Evolutionary conservation across 64 coral and sea anemone genomes (phyloP), one percentile per base, ranked within the genome.

Genomic region (Porites lutea): DNA sequence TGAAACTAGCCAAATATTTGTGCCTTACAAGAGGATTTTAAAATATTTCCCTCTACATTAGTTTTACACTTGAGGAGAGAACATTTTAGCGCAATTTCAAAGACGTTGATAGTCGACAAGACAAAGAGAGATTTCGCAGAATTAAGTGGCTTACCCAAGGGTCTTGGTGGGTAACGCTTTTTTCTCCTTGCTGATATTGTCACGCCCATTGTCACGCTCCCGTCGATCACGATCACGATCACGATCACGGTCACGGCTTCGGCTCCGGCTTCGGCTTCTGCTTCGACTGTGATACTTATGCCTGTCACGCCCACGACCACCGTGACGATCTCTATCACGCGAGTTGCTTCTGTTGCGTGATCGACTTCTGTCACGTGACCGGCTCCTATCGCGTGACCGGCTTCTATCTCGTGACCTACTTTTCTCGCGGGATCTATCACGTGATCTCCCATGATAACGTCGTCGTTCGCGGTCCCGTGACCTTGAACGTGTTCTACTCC

Each of bases 391-490:
- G 2, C 80, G 80, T 92, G 90, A 92, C 43, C 89, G 52, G 44
- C 89, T 92, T 72, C 89, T 69, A 43, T 89, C 79, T 20, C 86
- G 95, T 85, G 95, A 96, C 79, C 95, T 92, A 71, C 82, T 91
- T 83, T 87, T 86, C 77, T 55, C 69, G 85, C 76, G 76, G 78
- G 92, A 71, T 87, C 66, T 92, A 81, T 96, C 95, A 93, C 95
- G 87, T 54, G 88, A 90, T 90, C 88, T 90, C 8, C 78, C 74
- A 71, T 66, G 73, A 65, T 75, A 49, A 48, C 82, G 82, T 6
- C 54, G 46, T 37, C 88, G 92, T 71, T 97, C 93, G 75, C 93
- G 82, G 75, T 77, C 89, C 47, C 77, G 89, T 91, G 93, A 95
- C 64, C 82, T 44, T 80, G 70, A 84, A 72, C 86, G 86, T 51